Evolutionary conservation across 2,888 invertebrate genomes (phyloP).

Genomic region (Folsomia manolachei): DNA sequence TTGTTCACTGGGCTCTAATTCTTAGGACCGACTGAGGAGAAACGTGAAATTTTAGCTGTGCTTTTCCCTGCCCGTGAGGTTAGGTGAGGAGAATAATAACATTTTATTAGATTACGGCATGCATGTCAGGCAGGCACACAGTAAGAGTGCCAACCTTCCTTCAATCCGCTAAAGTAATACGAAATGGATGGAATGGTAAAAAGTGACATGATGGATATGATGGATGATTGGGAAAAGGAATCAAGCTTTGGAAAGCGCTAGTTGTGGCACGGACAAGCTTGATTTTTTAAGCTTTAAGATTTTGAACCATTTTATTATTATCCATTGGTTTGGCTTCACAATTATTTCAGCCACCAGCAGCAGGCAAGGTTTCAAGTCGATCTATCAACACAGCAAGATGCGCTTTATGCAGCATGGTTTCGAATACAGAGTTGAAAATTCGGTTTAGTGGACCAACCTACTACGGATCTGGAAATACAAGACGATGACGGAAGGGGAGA

Average conservation of each 20-base stretch:
- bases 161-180: too few species aligned
- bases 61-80: neutral
- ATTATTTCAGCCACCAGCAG: neutral
- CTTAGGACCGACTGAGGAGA: conserved; percentile 8
- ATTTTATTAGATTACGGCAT: conserved; percentile 17
- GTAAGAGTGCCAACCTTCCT: too few species aligned
- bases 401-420: too few species aligned
- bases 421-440: neutral
- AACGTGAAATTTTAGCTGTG: conserved; percentile 5
- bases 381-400: too few species aligned
- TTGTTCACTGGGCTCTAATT: neutral
- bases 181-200: conserved; percentile 11
- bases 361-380: neutral
- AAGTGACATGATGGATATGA: conserved; percentile 48
- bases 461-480: conserved; percentile 39
- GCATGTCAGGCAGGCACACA: neutral
- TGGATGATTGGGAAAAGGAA: conserved; percentile 41
- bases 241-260: conserved; percentile 26
- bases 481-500: conserved; percentile 33
- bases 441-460: conserved; percentile 4
- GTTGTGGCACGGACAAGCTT: conserved; percentile 20
- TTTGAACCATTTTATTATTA: conserved; percentile 18
- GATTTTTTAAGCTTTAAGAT: conserved; percentile 20
- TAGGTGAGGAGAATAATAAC: conserved; percentile 12
- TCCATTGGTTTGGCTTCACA: conserved; percentile 9